Evolutionary conservation across 2,888 invertebrate species (phyloP), one percentile per base, ranked within the genome.

Genomic region (Andrena fulva): DNA sequence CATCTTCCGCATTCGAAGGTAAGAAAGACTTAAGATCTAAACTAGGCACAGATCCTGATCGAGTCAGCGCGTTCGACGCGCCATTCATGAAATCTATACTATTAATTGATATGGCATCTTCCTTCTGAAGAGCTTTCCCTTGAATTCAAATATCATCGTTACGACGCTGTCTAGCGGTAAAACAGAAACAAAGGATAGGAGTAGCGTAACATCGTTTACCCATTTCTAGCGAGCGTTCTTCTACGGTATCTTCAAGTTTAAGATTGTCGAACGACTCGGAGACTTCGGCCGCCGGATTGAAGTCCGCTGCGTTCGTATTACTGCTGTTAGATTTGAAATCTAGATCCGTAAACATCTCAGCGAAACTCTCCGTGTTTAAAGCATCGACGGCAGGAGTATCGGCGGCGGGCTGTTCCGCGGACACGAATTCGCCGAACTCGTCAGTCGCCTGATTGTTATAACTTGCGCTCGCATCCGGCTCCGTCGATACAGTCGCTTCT

Each of bases 391-490:
- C 68, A 20, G 87, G 63, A 62, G 73, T 64, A 74, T 82, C 69
- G 3, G 83, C 29, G 62, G 80, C 74, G 16, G 90, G 77, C 52
- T 92, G 91, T 78, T 93, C 91, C 2, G 94, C 94, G 5, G 94
- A 94, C 27, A 94, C 91, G 88, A 95, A 95, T 78, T 95, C 95
- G 50, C 95, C 95, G 90, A 95, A 95, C 81, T 95, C 95, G 81
- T 95, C 95, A 60, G 86, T 81, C 35, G 85, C 80, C 31, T 89
- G 82, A 62, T 80, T 81, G 50, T 82, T 85, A 64, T 83, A 80
- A 59, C 81, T 79, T 66, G 77, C 73, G 72, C 79, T 83, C 27
- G 78, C n/a, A 42, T 87, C 84, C 76, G 66, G 60, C 66, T 82
- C 81, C 29, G 74, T 68, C 33, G 75, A 16, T 52, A 80, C 50